Percentiles rank a stretch among this genome's conserved stretches.
Conservation (phyloP, 2,888 invertebrate species). For the Girardia tigrina region DNA sequence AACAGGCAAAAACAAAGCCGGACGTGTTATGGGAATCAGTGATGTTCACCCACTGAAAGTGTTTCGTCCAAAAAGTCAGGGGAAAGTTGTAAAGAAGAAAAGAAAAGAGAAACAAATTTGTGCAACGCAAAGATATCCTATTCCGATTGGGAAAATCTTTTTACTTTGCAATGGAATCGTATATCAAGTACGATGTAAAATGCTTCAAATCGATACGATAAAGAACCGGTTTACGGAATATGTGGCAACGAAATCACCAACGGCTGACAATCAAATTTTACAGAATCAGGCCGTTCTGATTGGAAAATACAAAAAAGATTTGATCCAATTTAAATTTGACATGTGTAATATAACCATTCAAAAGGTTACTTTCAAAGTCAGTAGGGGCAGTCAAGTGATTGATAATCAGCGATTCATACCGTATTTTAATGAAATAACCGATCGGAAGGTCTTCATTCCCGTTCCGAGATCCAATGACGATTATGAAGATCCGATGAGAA, state of each 20-base stretch:
- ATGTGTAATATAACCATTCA: constrained; percentile 5
- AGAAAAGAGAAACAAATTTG: not conserved
- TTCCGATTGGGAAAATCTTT: not conserved
- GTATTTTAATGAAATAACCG: not conserved
- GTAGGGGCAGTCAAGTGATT: not conserved
- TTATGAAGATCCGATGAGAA: not conserved
- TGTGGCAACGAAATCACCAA: not conserved
- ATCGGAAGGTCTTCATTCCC: not conserved
- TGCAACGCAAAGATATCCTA: not conserved
- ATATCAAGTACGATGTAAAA: not conserved
- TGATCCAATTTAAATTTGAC: not conserved
- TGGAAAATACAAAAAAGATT: not conserved
- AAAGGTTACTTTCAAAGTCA: constrained; percentile 17
- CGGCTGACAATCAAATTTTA: not conserved
- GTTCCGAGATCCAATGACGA: not conserved
- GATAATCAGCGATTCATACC: not conserved
- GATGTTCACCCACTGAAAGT: not conserved
- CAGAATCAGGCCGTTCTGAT: not conserved
- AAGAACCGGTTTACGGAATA: not conserved
- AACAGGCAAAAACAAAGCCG: not conserved
- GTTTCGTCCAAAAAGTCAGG: not conserved
- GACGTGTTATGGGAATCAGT: not conserved
- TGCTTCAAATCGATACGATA: not conserved
- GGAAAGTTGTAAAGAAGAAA: too few species aligned
- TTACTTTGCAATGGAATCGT: not conserved